Evolutionary conservation across 2,888 invertebrate species (phyloP).

Genomic region (Hecatera dysodea): DNA sequence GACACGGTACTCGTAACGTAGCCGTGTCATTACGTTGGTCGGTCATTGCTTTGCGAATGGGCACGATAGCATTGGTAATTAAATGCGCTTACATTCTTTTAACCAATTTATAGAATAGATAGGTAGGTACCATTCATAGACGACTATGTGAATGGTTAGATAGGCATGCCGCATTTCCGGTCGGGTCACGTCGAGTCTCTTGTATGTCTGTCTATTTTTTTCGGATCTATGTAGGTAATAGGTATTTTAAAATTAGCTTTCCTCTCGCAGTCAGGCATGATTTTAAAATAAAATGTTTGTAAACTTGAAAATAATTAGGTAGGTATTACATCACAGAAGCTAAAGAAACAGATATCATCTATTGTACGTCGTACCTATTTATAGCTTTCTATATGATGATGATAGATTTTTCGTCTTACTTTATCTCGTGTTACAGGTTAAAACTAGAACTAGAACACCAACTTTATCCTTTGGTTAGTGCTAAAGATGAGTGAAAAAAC

Average conservation of each 20-base stretch:
- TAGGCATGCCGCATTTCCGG: constrained; percentile 53
- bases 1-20: constrained; percentile 51
- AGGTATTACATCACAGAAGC: no score
- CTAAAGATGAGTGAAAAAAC: no score
- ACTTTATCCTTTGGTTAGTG: no score
- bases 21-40: constrained; percentile 38
- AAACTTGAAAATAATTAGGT: background rate
- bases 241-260: background rate
- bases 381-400: no score
- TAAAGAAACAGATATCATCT: no score
- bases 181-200: constrained; percentile 14
- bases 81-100: constrained; percentile 37
- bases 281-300: no score
- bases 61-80: constrained; percentile 40
- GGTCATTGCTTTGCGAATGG: constrained; percentile 42
- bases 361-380: no score
- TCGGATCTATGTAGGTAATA: background rate
- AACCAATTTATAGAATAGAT: constrained; percentile 22
- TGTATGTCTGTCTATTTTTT: background rate
- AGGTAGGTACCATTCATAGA: constrained; percentile 47
- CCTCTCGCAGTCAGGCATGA: background rate
- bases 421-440: no score
- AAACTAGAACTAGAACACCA: no score
- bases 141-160: constrained; percentile 43
- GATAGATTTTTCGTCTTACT: no score